These are phyloP conservation scores for Dendrolimus punctatus DNA, from an alignment of 1,140 invertebrate species.

Conservation along the genomic window DNA sequence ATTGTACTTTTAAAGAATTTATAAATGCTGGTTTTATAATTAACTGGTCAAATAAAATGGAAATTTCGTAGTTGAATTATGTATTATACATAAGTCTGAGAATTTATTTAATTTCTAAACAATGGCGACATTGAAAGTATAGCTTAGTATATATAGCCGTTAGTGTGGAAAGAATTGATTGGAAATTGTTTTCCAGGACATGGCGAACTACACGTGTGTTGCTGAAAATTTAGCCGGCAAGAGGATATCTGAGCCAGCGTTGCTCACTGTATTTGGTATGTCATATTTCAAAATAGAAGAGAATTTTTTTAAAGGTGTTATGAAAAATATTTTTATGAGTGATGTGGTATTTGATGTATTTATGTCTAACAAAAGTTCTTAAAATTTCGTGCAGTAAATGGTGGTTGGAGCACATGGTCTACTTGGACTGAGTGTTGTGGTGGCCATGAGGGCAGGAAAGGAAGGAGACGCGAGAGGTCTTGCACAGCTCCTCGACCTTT, in stretches of 20 bases:
- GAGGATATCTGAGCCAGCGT: constrained; percentile 87
- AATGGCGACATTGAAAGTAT: too few species aligned
- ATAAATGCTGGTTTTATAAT: too few species aligned
- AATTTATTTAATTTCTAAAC: too few species aligned
- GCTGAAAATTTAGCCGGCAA: constrained; percentile 95
- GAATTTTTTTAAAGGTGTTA: neutral
- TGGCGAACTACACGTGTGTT: constrained; percentile 97
- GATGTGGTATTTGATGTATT: too few species aligned
- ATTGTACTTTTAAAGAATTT: too few species aligned
- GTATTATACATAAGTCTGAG: constrained; percentile 8
- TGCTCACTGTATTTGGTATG: constrained; percentile 93
- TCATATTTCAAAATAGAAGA: constrained; percentile 7
- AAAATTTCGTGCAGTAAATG: constrained; percentile 81
- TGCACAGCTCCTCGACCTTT: constrained; percentile 91
- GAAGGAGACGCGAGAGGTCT: constrained; percentile 84
- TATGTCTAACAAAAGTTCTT: neutral
- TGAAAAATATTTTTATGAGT: too few species aligned
- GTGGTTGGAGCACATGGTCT: constrained; percentile 92
- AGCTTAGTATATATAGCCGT: too few species aligned
- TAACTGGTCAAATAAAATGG: too few species aligned
- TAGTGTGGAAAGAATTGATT: constrained; percentile 2
- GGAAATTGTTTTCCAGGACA: constrained; percentile 76
- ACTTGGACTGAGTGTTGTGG: constrained; percentile 83
- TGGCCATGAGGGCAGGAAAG: constrained; percentile 44
- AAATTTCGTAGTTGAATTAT: too few species aligned